Evolutionary conservation across 92 coral and sea anemone species (phyloP), one percentile per base, ranked within the genome.

Genomic region (Desmophyllum pertusum): DNA sequence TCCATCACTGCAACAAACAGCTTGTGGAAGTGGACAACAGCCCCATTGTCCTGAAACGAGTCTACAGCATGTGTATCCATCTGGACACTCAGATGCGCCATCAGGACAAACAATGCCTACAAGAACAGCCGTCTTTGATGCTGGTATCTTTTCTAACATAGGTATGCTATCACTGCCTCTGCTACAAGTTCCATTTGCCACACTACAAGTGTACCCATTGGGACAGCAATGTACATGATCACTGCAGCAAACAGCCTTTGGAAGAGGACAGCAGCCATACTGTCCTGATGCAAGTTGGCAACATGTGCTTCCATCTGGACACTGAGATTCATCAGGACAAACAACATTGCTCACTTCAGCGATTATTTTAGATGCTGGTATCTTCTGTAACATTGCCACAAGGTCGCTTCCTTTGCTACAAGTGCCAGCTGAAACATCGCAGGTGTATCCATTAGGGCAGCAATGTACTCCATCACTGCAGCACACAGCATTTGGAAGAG

Each of bases 41-140:
- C 94, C 97, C 63, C 85, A 91, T 40, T 66, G 35, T 38, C 94
- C 97, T 14, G 93, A 83, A 0, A 84, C 27, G 37, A 89, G 86
- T 72, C 88, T 75, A 35, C 97, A 93, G 77, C 94, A 93, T 4
- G 97, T 91, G 25, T 76, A 83, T 33, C 91, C 94, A 70, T 74
- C 36, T 17, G 93, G 93, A 52, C 96, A 93, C 57, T 93, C 41
- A 0, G 90, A 59, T 70, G 57, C 3, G 0, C 86, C 90, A 48
- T 18, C 95, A 10, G 93, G 93, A n/a, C 96, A 93, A 57, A 93
- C 14, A 2, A 92, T 55, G 0, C 31, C 42, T 29, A 46, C 83
- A 14, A 69, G 38, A 0, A 11, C 8, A 2, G 30, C 61, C 1
- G 18, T 31, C 25, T 83, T 37, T 29, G 73, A 80, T 9, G 83